phyloP scores from a whole-genome alignment of 1,140 invertebrate genomes.

The Theocolax elegans region DNA sequence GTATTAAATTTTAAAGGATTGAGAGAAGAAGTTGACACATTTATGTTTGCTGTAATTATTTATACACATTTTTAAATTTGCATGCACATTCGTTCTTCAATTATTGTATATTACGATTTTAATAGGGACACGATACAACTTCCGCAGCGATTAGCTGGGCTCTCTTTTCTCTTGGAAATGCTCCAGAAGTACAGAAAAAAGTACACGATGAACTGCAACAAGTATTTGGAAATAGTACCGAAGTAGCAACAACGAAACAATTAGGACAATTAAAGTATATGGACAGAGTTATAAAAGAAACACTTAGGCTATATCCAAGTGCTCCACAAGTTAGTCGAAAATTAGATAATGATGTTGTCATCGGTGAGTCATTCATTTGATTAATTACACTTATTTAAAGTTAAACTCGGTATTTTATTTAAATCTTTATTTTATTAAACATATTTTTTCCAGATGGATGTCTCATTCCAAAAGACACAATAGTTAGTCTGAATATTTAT shows the following conservation, averaged over 20 bases:
- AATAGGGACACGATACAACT: slow-evolving; percentile 75
- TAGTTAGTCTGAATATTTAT: slow-evolving; percentile 64
- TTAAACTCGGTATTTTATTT: no score
- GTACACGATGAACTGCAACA: slow-evolving; percentile 72
- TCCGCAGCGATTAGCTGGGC: slow-evolving; percentile 70
- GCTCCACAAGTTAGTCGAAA: slow-evolving; percentile 70
- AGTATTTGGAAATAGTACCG: slow-evolving; percentile 65
- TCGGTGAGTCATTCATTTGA: slow-evolving; percentile 50
- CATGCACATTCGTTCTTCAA: no score
- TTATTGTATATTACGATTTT: slow-evolving; percentile 14
- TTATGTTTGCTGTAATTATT: slow-evolving; percentile 78
- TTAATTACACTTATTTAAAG: no score
- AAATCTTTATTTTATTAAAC: neutral
- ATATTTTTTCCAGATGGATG: slow-evolving; percentile 43
- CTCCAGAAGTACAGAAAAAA: slow-evolving; percentile 72
- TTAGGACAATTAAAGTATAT: slow-evolving; percentile 71
- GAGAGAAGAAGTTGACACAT: slow-evolving; percentile 79
- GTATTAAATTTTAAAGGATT: slow-evolving; percentile 76
- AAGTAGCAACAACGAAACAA: slow-evolving; percentile 62
- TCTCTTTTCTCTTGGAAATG: slow-evolving; percentile 59
- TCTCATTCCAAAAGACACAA: slow-evolving; percentile 60
- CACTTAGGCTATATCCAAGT: slow-evolving; percentile 71
- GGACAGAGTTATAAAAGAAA: slow-evolving; percentile 76
- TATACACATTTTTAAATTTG: slow-evolving; percentile 2
- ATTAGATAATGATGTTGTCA: slow-evolving; percentile 59